Evolutionary conservation across 2,797 vertebrate genomes (phyloP).

Genomic region (Clarias pachynema): DNA sequence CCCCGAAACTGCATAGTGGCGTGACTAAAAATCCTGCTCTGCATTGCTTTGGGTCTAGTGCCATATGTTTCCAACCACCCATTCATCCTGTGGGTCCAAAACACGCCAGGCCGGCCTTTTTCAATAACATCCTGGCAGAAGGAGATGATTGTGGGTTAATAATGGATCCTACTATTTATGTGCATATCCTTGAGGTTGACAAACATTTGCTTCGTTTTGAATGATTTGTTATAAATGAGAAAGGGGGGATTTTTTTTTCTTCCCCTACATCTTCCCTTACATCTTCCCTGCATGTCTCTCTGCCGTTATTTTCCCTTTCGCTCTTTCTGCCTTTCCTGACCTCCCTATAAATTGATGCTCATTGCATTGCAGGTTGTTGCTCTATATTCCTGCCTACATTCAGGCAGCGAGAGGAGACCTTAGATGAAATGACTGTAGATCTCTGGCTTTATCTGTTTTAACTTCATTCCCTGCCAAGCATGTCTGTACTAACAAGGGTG

Average conservation of each 20-base stretch:
- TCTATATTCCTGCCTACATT: slow-evolving; percentile 37
- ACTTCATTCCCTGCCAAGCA: background rate
- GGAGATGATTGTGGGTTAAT: slow-evolving; percentile 55
- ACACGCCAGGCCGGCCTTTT: slow-evolving; percentile 37
- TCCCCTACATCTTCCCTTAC: slow-evolving; percentile 10
- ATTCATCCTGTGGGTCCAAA: slow-evolving; percentile 44
- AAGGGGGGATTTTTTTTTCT: slow-evolving; percentile 15
- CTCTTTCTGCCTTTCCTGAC: slow-evolving; percentile 27
- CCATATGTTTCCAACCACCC: slow-evolving; percentile 49
- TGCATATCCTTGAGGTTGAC: slow-evolving; percentile 54
- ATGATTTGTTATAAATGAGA: slow-evolving; percentile 47
- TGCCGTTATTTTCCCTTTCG: background rate
- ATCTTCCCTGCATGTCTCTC: slow-evolving; percentile 2
- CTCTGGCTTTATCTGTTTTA: slow-evolving; percentile 19
- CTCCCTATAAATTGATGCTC: slow-evolving; percentile 30
- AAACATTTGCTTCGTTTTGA: slow-evolving; percentile 51
- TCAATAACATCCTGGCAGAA: slow-evolving; percentile 46
- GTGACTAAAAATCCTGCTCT: slow-evolving; percentile 40
- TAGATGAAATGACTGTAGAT: slow-evolving; percentile 43
- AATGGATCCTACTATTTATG: slow-evolving; percentile 50
- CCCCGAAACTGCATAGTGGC: slow-evolving; percentile 9
- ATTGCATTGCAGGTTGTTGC: slow-evolving; percentile 32
- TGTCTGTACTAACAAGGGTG: slow-evolving; percentile 30
- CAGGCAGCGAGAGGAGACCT: slow-evolving; percentile 37
- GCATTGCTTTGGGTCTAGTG: slow-evolving; percentile 31